Base-by-base conservation (phyloP, 2,113 vertebrate species). In the Acanthisitta chloris region DNA sequence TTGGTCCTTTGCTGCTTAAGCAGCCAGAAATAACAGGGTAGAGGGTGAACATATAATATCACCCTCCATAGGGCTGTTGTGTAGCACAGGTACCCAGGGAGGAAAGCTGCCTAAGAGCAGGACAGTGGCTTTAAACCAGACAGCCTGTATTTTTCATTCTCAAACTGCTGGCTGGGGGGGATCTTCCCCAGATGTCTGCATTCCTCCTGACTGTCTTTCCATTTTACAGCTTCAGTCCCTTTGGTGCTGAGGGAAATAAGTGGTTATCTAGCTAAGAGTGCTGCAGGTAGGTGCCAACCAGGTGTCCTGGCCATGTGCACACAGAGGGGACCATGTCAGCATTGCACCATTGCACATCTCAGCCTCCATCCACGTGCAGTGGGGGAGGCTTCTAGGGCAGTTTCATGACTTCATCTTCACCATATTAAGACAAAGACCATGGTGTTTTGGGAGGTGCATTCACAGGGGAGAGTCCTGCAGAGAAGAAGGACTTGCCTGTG, bases 1-100 rank as follows among this genome's bases (percentile, higher is more conserved):
- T 92, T 81, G 85, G 51, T 81, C 55, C 90, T 95, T 83, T 83
- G 90, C 94, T 92, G 92, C 88, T 89, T 89, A 84, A 88, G 86
- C 90, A 92, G 90, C 86, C 94, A 94, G 80, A 84, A 95, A 92
- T 94, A 88, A 61, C 91, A 93, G 92, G 86, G 64, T 48, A 62
- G 83, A 55, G 86, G 92, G 76, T 6, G 51, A 94, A 86, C 48
- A 1, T 57, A 2, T 93, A 88, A 94, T 58, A 92, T 93, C 74
- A 31, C 43, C 2, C 81, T 78, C 57, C 85, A 7, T 15, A 13
- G 92, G 92, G 81, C 67, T 9, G 2, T n/a, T 20, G 33, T 59
- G 57, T n/a, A 51, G 77, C 19, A 1, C 74, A 46, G 45, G 25
- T 25, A 57, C 74, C 81, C 78, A 5, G 17, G 89, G 34, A 92